Percentiles rank a stretch among this genome's conserved stretches.
These are phyloP conservation scores for Salticus scenicus DNA, from an alignment of 2,888 invertebrate species.

Conservation along the genomic window DNA sequence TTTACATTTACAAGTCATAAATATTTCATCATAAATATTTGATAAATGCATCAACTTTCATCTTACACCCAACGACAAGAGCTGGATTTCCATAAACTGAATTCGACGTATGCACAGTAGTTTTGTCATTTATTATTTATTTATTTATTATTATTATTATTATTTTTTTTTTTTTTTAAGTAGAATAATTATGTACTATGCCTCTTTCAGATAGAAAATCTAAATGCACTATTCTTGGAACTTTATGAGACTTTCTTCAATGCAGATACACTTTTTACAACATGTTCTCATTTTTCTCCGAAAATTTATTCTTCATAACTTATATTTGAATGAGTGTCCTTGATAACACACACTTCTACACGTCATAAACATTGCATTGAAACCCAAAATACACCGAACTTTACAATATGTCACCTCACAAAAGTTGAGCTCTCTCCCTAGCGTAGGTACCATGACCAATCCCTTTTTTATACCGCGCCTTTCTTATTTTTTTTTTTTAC, in stretches of 20 bases:
- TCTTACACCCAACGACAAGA: too few species aligned
- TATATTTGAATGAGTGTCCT: background rate
- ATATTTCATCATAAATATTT: too few species aligned
- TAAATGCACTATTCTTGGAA: too few species aligned
- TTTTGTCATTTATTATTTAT: too few species aligned
- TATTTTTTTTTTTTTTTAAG: too few species aligned
- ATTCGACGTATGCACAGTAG: too few species aligned
- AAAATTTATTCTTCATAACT: background rate
- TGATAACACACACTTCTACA: background rate
- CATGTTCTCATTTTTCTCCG: background rate
- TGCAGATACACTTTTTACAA: background rate
- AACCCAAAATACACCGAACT: background rate
- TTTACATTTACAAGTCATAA: too few species aligned
- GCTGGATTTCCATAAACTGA: too few species aligned
- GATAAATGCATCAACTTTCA: too few species aligned
- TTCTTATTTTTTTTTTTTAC: conserved; percentile 7
- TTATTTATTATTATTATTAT: too few species aligned
- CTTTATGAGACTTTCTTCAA: background rate
- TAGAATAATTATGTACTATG: too few species aligned
- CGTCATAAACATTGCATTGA: conserved; percentile 1
- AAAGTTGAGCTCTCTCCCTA: conserved; percentile 2
- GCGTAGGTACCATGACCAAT: conserved; percentile 36
- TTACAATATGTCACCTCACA: conserved; percentile 6
- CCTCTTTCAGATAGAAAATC: too few species aligned
- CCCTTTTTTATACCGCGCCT: conserved; percentile 41